Base-by-base conservation (phyloP, 2,888 invertebrate genomes). In the Antheraea yamamai region DNA sequence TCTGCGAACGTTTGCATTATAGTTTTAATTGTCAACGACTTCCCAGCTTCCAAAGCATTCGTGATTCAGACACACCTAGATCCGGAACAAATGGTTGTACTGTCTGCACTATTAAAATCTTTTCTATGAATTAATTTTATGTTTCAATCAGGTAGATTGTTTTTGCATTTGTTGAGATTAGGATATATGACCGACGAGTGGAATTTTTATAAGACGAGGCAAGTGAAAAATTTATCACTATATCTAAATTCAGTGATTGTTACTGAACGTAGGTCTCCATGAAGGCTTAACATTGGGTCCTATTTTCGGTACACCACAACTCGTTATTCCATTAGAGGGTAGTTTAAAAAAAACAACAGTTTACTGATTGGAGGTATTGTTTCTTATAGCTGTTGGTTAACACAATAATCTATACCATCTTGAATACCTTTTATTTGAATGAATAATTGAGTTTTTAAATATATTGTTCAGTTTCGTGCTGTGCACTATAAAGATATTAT, bases 51-150 rank as follows among this genome's bases (percentile, higher is more conserved):
- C 18, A 70, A 6, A n/a, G 39, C 70, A n/a, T 70, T 70, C 70
- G 70, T 70, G 70, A 70, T 70, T 7, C 70, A 70, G 70, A 39
- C 72, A 72, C 58, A 68, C 61, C 51, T 51, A 64, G 51, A 71
- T 61, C 73, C 73, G 73, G 55, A 73, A 73, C 73, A 51, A 55
- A 23, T 55, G 18, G 55, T 73, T 73, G 52, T 58, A 73, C 55
- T 30, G 12, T 26, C 20, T 39, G 64, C 2, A 61, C 30, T 66
- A 30, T 66, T 26, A 12, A 64, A 26, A 26, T 64, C 2, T 26
- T 64, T 66, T 14, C 64, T 66, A 66, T 66, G 30, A 6, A 0
- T 18, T 26, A 14, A 64, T 26, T 64, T 23, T 26, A 64, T 26
- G 26, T 12, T 4, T 64, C 26, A 14, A 14, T 20, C 20, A 23